These are phyloP conservation scores for Volucella inflata DNA, from an alignment of 2,888 invertebrate genomes.

Conservation along the genomic window DNA sequence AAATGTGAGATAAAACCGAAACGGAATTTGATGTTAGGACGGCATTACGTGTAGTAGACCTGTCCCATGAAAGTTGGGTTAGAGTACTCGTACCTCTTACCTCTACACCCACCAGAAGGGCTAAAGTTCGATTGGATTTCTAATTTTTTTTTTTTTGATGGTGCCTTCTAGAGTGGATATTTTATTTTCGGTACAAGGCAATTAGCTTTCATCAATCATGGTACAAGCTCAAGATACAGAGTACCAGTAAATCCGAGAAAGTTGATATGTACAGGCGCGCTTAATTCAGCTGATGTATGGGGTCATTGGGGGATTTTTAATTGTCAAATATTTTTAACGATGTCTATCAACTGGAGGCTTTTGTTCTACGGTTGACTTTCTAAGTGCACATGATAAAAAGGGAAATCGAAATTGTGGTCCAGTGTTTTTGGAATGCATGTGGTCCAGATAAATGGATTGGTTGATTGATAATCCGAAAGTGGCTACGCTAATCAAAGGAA, in stretches of 20 bases:
- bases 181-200: conserved; percentile 77
- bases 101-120: conserved; percentile 1
- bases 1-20: conserved; percentile 10
- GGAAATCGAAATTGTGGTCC: conserved; percentile 25
- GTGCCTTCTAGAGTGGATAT: conserved; percentile 46
- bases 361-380: conserved; percentile 41
- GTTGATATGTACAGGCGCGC: conserved; percentile 51
- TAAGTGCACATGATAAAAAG: conserved; percentile 22
- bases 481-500: too few relatives aligned
- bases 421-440: not conserved
- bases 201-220: conserved; percentile 81
- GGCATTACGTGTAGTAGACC: conserved; percentile 15
- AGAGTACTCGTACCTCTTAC: conserved; percentile 22
- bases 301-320: conserved; percentile 55
- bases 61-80: conserved; percentile 28
- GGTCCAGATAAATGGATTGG: not conserved
- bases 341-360: conserved; percentile 41
- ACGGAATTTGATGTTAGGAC: conserved; percentile 35
- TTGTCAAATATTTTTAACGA: conserved; percentile 52
- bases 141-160: conserved; percentile 52
- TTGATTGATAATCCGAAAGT: conserved; percentile 19
- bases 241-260: conserved; percentile 59
- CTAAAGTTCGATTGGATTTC: conserved; percentile 39
- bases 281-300: not conserved
- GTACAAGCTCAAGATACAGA: conserved; percentile 28